A percentile compares a stretch with the other conserved stretches of the same genome.
Evolutionary conservation across 2,888 invertebrate genomes (phyloP).

Genomic region (Epirrita christyi): DNA sequence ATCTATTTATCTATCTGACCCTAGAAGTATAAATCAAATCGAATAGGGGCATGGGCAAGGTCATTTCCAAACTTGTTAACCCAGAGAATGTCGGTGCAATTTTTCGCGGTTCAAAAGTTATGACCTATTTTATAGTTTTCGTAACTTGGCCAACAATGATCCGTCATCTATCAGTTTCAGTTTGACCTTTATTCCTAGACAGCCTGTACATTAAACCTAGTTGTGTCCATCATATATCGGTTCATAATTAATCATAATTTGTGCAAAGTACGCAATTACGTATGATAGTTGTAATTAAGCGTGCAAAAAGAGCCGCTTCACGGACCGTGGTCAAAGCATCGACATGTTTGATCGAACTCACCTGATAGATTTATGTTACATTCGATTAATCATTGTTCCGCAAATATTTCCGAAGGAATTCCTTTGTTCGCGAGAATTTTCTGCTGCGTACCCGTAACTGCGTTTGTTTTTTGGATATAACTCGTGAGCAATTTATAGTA

Average conservation of each 20-base stretch:
- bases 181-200: background rate
- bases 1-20: too few relatives aligned
- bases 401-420: conserved; percentile 21
- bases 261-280: conserved; percentile 36
- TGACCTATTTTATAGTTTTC: too few relatives aligned
- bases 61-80: too few relatives aligned
- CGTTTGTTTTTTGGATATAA: conserved; percentile 16
- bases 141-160: too few relatives aligned
- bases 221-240: conserved; percentile 20
- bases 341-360: conserved; percentile 30
- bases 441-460: conserved; percentile 9
- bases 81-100: too few relatives aligned
- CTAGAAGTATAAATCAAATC: too few relatives aligned
- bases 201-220: background rate
- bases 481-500: conserved; percentile 4
- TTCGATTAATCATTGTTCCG: conserved; percentile 34
- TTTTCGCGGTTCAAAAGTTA: too few relatives aligned
- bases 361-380: conserved; percentile 35
- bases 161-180: too few relatives aligned
- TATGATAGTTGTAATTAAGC: conserved; percentile 34
- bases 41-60: too few relatives aligned
- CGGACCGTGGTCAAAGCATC: conserved; percentile 38
- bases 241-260: conserved; percentile 37
- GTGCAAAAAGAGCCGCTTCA: conserved; percentile 39
- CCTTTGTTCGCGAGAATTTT: conserved; percentile 23